phyloP scores from a whole-genome alignment of 2,888 invertebrate species.

The Rhopalosiphum nymphaeae region DNA sequence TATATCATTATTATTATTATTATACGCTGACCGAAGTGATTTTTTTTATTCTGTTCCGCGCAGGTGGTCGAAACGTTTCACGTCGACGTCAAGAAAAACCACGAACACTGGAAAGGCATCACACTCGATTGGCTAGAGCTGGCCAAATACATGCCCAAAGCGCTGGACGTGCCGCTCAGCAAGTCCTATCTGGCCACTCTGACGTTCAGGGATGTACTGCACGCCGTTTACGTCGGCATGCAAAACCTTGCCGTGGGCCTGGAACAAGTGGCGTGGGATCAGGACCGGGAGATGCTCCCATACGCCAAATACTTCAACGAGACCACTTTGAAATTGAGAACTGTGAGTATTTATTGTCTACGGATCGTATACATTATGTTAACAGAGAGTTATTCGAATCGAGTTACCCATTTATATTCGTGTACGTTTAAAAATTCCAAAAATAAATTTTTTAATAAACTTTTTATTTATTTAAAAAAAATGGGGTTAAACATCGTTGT shows the following conservation, averaged over 20 bases:
- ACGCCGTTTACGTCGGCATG: slow-evolving; percentile 76
- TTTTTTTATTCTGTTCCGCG: background rate
- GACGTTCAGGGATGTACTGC: slow-evolving; percentile 72
- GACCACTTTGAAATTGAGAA: slow-evolving; percentile 75
- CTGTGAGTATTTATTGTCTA: slow-evolving; percentile 70
- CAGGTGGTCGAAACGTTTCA: slow-evolving; percentile 57
- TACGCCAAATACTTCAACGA: slow-evolving; percentile 74
- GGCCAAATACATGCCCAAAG: slow-evolving; percentile 55
- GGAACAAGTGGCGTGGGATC: slow-evolving; percentile 77
- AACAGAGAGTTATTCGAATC: too few relatives aligned
- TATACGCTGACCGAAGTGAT: background rate
- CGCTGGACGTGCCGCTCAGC: slow-evolving; percentile 45
- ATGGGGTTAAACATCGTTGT: too few relatives aligned
- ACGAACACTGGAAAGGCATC: slow-evolving; percentile 44
- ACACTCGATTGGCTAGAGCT: slow-evolving; percentile 31
- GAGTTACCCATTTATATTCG: too few relatives aligned
- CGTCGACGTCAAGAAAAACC: slow-evolving; percentile 44
- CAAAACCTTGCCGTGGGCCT: slow-evolving; percentile 81
- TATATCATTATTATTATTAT: background rate
- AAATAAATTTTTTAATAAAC: too few relatives aligned
- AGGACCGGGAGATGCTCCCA: slow-evolving; percentile 72
- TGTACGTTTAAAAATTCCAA: too few relatives aligned
- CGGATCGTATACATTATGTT: background rate
- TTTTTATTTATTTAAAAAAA: too few relatives aligned
- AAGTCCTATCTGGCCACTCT: slow-evolving; percentile 18